Percentiles rank a stretch among this genome's conserved stretches.
These are phyloP conservation scores for Oreortyx pictus DNA, from an alignment of 2,797 vertebrate genomes.

Conservation along the genomic window DNA sequence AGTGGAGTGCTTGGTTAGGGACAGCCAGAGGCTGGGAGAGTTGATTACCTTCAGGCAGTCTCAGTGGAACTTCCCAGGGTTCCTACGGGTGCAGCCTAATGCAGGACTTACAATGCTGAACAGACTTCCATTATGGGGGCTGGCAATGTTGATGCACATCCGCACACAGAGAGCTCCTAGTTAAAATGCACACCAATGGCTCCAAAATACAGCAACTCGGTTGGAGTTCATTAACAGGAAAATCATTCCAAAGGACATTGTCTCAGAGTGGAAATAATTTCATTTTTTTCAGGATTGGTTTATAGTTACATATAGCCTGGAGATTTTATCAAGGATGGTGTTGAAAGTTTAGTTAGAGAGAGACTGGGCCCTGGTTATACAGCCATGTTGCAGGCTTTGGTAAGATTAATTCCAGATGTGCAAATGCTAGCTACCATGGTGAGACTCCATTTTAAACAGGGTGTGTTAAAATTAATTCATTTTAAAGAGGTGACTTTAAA, in stretches of 20 bases:
- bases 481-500: not conserved
- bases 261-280: constrained; percentile 41
- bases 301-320: not conserved
- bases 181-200: constrained; percentile 55
- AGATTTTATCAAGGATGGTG: not conserved
- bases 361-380: rapidly evolving
- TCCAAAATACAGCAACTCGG: constrained; percentile 23
- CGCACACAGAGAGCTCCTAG: not conserved
- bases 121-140: constrained; percentile 21
- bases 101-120: constrained; percentile 41
- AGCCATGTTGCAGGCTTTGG: not conserved
- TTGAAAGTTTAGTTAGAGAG: not conserved
- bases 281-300: not conserved
- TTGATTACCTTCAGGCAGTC: constrained; percentile 39
- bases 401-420: not conserved
- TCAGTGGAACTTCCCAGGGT: constrained; percentile 4
- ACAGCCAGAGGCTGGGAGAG: constrained; percentile 1
- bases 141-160: not conserved
- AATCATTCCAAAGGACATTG: constrained; percentile 30
- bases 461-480: not conserved
- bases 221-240: constrained; percentile 36
- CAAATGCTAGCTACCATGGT: rapidly evolving
- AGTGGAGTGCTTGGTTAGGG: not conserved
- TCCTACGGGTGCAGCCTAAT: constrained; percentile 56
- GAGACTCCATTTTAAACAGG: not conserved